phyloP scores from a whole-genome alignment of 2,888 invertebrate genomes.

The Pyrgus malvae region DNA sequence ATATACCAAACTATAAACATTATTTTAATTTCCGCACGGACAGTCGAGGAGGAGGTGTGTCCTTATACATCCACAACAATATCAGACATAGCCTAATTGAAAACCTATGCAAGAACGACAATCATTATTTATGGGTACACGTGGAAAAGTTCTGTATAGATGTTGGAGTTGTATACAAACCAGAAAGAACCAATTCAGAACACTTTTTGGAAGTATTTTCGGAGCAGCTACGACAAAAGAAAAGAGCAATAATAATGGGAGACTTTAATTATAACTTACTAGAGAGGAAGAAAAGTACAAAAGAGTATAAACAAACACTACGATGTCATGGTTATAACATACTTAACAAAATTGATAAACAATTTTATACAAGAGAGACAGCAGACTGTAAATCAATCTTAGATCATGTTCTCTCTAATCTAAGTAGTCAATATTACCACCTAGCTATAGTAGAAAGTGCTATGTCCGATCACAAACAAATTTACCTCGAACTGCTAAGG shows the following conservation, averaged over 20 bases:
- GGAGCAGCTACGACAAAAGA: neutral
- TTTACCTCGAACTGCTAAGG: slow-evolving; percentile 30
- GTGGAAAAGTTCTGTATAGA: slow-evolving; percentile 2
- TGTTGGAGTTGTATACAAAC: neutral
- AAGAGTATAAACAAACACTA: neutral
- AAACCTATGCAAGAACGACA: neutral
- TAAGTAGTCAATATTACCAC: neutral
- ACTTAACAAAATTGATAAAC: neutral
- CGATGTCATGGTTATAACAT: neutral
- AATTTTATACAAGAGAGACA: neutral
- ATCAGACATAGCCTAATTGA: neutral
- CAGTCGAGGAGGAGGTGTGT: neutral
- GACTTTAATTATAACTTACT: neutral
- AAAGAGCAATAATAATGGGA: slow-evolving; percentile 1
- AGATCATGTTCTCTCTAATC: neutral
- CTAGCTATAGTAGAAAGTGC: neutral
- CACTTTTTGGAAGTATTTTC: neutral
- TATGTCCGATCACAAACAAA: slow-evolving; percentile 26
- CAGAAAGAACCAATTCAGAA: neutral
- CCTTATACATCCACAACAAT: neutral
- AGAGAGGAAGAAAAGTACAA: neutral
- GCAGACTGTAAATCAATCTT: neutral
- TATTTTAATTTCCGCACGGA: neutral
- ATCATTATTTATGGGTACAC: neutral
- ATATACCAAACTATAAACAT: neutral